Percentiles rank a stretch among this genome's conserved stretches.
These are phyloP conservation scores for Xyliphius kryptos DNA, from an alignment of 2,113 vertebrate species.

Conservation along the genomic window DNA sequence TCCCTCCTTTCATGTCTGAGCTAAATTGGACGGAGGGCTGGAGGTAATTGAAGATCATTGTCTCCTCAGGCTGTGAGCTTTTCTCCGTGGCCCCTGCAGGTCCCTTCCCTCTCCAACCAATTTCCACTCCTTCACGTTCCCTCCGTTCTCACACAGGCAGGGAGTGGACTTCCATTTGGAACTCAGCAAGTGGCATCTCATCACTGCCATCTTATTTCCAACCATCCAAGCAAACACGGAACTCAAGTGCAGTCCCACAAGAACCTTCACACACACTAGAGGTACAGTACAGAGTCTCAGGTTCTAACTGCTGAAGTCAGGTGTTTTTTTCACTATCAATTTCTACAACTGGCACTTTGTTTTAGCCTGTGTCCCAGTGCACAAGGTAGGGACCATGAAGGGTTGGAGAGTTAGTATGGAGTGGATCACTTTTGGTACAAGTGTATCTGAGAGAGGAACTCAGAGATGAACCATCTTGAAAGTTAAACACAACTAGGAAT, in stretches of 20 bases:
- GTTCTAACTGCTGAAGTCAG: too few relatives aligned
- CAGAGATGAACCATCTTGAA: too few relatives aligned
- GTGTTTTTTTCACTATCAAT: too few relatives aligned
- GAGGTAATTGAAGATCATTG: constrained; percentile 54
- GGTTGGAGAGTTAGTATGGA: too few relatives aligned
- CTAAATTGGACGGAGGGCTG: constrained; percentile 53
- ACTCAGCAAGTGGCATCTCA: constrained; percentile 45
- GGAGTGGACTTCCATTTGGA: constrained; percentile 46
- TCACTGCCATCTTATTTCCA: constrained; percentile 46
- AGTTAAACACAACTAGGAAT: too few relatives aligned
- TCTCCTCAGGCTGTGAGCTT: constrained; percentile 40
- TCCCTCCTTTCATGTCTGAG: constrained; percentile 39
- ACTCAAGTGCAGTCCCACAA: constrained; percentile 13
- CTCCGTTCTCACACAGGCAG: constrained; percentile 24
- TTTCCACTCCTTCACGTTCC: constrained; percentile 48
- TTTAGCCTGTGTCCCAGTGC: too few relatives aligned
- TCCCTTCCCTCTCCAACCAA: constrained; percentile 36
- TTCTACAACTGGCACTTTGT: too few relatives aligned
- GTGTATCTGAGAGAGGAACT: too few relatives aligned
- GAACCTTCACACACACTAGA: too few relatives aligned
- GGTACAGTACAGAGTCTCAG: too few relatives aligned
- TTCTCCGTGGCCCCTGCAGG: constrained; percentile 35
- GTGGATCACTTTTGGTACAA: too few relatives aligned
- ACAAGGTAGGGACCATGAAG: too few relatives aligned
- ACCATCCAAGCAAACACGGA: constrained; percentile 38